Percentiles rank a stretch among this genome's conserved stretches.
These are phyloP conservation scores for Colletes latitarsis DNA, from an alignment of 1,140 invertebrate species.

Conservation along the genomic window DNA sequence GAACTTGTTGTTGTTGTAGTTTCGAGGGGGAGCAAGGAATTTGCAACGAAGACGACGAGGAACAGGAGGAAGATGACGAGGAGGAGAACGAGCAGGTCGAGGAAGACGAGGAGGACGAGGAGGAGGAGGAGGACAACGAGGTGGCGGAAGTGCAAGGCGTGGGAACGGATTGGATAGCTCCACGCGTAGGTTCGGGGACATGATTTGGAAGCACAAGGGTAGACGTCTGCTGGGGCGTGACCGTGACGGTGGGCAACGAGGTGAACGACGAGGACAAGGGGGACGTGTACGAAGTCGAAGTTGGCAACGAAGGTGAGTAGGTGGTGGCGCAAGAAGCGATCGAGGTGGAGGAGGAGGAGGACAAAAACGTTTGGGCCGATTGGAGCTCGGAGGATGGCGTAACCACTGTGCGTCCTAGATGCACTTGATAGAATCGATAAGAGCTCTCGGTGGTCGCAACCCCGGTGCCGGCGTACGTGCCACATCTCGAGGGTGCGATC, in stretches of 20 bases:
- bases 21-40: constrained; percentile 78
- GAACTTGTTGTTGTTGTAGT: constrained; percentile 58
- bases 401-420: constrained; percentile 51
- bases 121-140: constrained; percentile 12
- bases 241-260: not conserved
- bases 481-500: constrained; percentile 64
- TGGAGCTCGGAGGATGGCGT: constrained; percentile 65
- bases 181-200: not conserved
- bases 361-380: constrained; percentile 65
- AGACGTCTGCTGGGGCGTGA: not conserved
- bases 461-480: not conserved
- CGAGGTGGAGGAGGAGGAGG: constrained; percentile 29
- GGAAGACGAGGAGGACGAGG: constrained; percentile 11
- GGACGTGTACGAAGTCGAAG: constrained; percentile 31
- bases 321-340: constrained; percentile 34
- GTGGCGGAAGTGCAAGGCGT: not conserved
- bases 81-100: constrained; percentile 38
- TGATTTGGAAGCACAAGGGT: constrained; percentile 1
- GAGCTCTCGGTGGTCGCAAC: not conserved
- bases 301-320: not conserved
- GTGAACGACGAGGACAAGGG: constrained; percentile 22
- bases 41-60: constrained; percentile 71
- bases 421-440: constrained; percentile 57
- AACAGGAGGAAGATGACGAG: constrained; percentile 42
- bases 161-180: not conserved